These are phyloP conservation scores for Neria commutata DNA, from an alignment of 2,888 invertebrate species.

Conservation along the genomic window DNA sequence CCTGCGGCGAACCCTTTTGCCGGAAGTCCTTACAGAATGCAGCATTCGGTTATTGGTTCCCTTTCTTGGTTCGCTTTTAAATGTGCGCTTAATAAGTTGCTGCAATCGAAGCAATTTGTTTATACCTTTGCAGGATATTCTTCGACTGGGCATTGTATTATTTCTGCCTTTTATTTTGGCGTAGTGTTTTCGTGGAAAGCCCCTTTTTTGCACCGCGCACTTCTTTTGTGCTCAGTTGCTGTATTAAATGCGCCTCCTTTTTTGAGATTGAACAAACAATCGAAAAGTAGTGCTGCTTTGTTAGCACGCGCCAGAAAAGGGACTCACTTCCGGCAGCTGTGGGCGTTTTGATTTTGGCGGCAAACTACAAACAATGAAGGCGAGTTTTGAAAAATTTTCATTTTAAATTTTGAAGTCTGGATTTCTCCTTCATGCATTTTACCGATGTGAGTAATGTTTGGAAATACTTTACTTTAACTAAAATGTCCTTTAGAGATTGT, in stretches of 20 bases:
- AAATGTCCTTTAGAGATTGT: no score
- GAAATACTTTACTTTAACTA: no score
- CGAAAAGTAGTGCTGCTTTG: not conserved
- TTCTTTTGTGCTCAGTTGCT: conserved; percentile 16
- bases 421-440: no score
- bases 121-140: not conserved
- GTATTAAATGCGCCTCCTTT: not conserved
- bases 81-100: no score
- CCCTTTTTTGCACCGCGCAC: conserved; percentile 27
- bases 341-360: conserved; percentile 47
- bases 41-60: no score
- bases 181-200: conserved; percentile 12
- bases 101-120: conserved; percentile 24
- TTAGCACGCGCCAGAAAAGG: conserved; percentile 20
- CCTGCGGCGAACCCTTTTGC: no score
- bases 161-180: conserved; percentile 6
- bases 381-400: not conserved
- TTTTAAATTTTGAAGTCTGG: no score
- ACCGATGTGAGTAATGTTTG: no score
- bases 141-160: conserved; percentile 9
- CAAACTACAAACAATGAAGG: conserved; percentile 26
- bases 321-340: conserved; percentile 50
- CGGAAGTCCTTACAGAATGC: no score
- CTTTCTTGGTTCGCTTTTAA: no score
- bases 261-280: conserved; percentile 2